Conservation (phyloP, 2,888 invertebrate genomes). For the Cheilosia variabilis region DNA sequence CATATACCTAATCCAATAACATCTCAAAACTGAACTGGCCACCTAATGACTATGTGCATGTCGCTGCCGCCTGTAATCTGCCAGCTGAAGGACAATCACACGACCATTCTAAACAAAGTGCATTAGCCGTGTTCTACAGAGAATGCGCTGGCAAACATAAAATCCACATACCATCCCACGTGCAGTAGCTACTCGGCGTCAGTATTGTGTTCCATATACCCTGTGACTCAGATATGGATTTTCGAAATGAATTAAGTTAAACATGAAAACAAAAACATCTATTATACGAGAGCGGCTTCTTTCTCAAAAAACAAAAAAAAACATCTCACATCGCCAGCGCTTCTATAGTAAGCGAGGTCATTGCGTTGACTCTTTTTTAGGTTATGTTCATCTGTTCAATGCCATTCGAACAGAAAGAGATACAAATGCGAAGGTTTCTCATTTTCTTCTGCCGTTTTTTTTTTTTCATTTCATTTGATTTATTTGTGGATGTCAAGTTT, state of each 20-base stretch:
- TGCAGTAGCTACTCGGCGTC: not conserved
- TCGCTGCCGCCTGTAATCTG: conserved; percentile 29
- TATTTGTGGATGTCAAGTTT: conserved; percentile 48
- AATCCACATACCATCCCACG: not conserved
- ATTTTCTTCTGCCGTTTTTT: conserved; percentile 62
- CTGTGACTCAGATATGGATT: conserved; percentile 69
- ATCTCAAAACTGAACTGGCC: conserved; percentile 15
- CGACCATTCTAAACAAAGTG: conserved; percentile 50
- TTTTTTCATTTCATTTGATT: conserved; percentile 21
- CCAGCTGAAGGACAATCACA: conserved; percentile 52
- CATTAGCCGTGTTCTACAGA: conserved; percentile 36
- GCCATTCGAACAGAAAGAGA: conserved; percentile 70
- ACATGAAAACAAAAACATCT: conserved; percentile 35
- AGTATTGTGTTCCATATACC: conserved; percentile 39
- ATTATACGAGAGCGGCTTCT: conserved; percentile 60
- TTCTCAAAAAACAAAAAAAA: conserved; percentile 44
- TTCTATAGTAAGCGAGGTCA: conserved; percentile 66
- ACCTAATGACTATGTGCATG: conserved; percentile 14
- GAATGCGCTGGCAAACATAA: conserved; percentile 26
- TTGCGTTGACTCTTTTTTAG: conserved; percentile 75
- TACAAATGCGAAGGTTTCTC: conserved; percentile 74
- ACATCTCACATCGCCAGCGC: conserved; percentile 49
- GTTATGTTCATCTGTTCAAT: conserved; percentile 75
- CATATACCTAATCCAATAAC: conserved; percentile 45
- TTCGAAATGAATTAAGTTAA: conserved; percentile 45